Evolutionary conservation across 1,140 invertebrate genomes (phyloP).

Genomic region (Grapholita molesta): DNA sequence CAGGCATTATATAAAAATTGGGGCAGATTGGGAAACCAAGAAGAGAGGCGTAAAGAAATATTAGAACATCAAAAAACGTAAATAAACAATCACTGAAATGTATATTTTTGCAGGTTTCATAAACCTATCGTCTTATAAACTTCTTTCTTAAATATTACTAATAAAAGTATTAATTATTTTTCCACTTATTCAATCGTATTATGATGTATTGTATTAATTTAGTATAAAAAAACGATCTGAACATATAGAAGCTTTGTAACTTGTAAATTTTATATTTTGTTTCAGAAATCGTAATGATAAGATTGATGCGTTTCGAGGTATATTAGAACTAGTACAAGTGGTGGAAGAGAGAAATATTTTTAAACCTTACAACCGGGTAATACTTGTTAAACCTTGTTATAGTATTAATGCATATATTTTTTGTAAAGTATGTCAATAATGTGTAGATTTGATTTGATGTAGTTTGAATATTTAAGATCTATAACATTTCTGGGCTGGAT

Average conservation of each 20-base stretch:
- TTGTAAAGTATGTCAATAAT: too few relatives aligned
- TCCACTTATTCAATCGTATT: neutral
- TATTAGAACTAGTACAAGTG: slow-evolving; percentile 49
- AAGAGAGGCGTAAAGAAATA: slow-evolving; percentile 57
- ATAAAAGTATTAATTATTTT: too few relatives aligned
- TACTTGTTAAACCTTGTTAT: neutral
- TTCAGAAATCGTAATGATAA: slow-evolving; percentile 38
- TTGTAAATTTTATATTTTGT: slow-evolving; percentile 20
- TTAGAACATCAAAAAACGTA: slow-evolving; percentile 60
- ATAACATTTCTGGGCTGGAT: too few relatives aligned
- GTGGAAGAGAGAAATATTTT: slow-evolving; percentile 44
- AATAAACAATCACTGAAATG: slow-evolving; percentile 4
- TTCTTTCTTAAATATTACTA: too few relatives aligned
- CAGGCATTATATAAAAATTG: slow-evolving; percentile 60
- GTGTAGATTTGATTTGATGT: too few relatives aligned
- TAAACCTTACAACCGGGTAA: slow-evolving; percentile 30
- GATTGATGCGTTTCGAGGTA: slow-evolving; percentile 54
- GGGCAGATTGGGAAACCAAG: slow-evolving; percentile 57
- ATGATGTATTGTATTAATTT: neutral
- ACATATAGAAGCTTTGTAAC: neutral
- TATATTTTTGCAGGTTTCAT: neutral
- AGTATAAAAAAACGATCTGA: neutral
- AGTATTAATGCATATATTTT: too few relatives aligned
- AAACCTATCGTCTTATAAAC: neutral
- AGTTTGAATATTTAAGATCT: too few relatives aligned